These are phyloP conservation scores for Knipowitschia caucasica DNA, from an alignment of 2,797 vertebrate species.

Conservation along the genomic window DNA sequence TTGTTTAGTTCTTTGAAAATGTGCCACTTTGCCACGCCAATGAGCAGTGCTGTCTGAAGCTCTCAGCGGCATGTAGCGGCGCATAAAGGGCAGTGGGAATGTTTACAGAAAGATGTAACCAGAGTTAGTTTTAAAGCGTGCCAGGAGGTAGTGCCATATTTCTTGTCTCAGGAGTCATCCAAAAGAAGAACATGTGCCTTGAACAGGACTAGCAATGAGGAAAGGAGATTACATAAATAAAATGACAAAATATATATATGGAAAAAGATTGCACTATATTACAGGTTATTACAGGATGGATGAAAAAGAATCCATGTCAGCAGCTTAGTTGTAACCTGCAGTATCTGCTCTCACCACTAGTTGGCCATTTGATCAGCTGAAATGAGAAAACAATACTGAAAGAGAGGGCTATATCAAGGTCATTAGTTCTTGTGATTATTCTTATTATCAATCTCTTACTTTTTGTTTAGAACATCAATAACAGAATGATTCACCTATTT, in stretches of 20 bases:
- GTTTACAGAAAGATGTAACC: neutral
- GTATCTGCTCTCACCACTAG: neutral
- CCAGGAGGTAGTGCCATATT: neutral
- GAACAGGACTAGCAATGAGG: neutral
- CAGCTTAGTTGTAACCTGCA: neutral
- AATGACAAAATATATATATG: neutral
- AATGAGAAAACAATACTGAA: neutral
- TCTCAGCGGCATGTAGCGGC: neutral
- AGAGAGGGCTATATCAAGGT: too few relatives aligned
- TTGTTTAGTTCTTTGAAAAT: conserved; percentile 18
- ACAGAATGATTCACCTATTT: too few relatives aligned
- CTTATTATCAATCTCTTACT: too few relatives aligned
- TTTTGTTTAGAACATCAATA: too few relatives aligned
- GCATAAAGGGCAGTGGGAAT: conserved; percentile 4
- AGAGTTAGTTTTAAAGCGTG: neutral
- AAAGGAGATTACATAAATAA: neutral
- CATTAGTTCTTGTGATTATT: too few relatives aligned
- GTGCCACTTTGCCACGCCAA: neutral
- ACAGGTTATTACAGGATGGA: neutral
- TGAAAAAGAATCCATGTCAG: neutral
- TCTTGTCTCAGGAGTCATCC: neutral
- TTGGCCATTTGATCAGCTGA: conserved; percentile 19
- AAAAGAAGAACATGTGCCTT: neutral
- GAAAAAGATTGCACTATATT: too few relatives aligned
- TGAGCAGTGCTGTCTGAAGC: conserved; percentile 1